These are phyloP conservation scores for Callaeas wilsoni DNA, from an alignment of 2,113 vertebrate genomes.

Conservation along the genomic window DNA sequence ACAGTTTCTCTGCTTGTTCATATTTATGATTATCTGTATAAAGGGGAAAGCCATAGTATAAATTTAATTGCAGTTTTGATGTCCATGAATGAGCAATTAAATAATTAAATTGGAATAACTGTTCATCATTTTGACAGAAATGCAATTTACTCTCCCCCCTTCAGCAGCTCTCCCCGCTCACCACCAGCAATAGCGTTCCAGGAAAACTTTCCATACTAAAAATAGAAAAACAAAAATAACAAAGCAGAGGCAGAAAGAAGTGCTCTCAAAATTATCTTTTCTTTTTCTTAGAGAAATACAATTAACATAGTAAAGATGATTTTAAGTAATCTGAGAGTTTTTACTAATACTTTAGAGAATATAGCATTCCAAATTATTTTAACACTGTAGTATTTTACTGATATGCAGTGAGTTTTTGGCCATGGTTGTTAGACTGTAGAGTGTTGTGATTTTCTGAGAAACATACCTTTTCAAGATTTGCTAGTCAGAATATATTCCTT, in stretches of 20 bases:
- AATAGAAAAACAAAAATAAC: background rate
- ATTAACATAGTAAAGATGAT: background rate
- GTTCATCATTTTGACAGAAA: background rate
- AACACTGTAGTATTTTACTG: background rate
- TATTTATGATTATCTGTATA: background rate
- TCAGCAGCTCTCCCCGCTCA: background rate
- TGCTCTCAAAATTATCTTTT: background rate
- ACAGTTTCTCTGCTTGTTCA: background rate
- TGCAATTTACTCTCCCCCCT: background rate
- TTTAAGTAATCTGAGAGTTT: background rate
- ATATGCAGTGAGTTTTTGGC: background rate
- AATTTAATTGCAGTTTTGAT: background rate
- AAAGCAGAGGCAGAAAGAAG: background rate
- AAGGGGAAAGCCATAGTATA: background rate
- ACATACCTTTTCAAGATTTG: background rate
- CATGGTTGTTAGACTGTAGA: background rate
- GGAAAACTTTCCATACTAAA: background rate
- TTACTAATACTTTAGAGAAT: background rate
- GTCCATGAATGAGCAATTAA: background rate
- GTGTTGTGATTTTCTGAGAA: background rate
- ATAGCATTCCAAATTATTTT: background rate
- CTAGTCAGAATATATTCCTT: background rate
- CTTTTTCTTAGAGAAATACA: background rate
- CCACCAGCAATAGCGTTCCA: background rate
- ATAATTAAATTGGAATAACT: background rate